Base-by-base conservation (phyloP, 2,888 invertebrate genomes). In the Fragum sueziense region DNA sequence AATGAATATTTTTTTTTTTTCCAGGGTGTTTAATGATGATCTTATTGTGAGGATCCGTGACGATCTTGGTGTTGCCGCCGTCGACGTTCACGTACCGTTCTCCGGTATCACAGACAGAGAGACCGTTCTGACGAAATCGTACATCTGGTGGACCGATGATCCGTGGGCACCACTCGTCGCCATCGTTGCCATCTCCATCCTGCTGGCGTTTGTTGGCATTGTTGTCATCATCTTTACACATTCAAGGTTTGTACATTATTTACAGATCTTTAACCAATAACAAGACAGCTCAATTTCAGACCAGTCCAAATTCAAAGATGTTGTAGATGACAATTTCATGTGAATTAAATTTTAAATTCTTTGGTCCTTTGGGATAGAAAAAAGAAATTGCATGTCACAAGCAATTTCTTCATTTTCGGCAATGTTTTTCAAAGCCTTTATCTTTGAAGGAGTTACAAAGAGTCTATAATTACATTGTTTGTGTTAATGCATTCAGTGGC, bases 211-310 rank as follows among this genome's bases (percentile, higher is more conserved):
- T 17, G 96, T 97, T 70, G 98, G 97, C 7, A 97, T 98, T 67
- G 95, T 97, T 70, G 98, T 98, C 91, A 97, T 98, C 80, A 97
- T 98, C 93, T 96, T 97, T 71, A 97, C 97, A 0, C 98, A 98
- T 97, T 97, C 97, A 74, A 96, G 96, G 97, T 97, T 93, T 70
- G 79, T 62, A n/a, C n/a, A n/a, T n/a, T n/a, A n/a, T n/a, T n/a
- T n/a, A n/a, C n/a, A n/a, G n/a, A n/a, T n/a, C n/a, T n/a, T n/a
- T n/a, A n/a, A n/a, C n/a, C n/a, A n/a, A n/a, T n/a, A n/a, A n/a
- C n/a, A n/a, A n/a, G n/a, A n/a, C n/a, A n/a, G n/a, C n/a, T n/a
- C n/a, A n/a, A n/a, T n/a, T n/a, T n/a, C n/a, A n/a, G n/a, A n/a
- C n/a, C n/a, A n/a, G n/a, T n/a, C n/a, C n/a, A n/a, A n/a, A n/a